Percentiles rank a stretch among this genome's conserved stretches.
These are phyloP conservation scores for Achatina immaculata DNA, from an alignment of 1,140 invertebrate genomes.

Conservation along the genomic window DNA sequence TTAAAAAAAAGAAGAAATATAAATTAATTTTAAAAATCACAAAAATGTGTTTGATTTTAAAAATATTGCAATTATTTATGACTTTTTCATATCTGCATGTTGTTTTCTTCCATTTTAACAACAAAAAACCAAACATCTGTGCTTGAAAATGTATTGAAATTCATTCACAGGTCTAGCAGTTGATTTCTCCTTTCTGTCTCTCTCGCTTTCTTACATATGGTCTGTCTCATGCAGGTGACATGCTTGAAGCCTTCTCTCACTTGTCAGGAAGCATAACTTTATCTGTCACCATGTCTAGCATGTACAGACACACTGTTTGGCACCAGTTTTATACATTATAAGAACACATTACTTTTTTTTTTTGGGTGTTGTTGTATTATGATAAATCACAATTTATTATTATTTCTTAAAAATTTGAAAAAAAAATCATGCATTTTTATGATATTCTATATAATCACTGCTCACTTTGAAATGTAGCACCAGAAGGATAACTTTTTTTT, in stretches of 20 bases:
- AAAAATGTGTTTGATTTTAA: background rate
- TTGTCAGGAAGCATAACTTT: too few relatives aligned
- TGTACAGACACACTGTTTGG: slow-evolving; percentile 7
- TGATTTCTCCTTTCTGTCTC: background rate
- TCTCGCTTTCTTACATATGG: too few relatives aligned
- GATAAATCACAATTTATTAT: too few relatives aligned
- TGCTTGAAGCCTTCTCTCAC: too few relatives aligned
- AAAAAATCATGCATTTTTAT: too few relatives aligned
- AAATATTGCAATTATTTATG: slow-evolving; percentile 19
- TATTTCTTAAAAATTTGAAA: too few relatives aligned
- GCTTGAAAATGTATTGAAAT: slow-evolving; percentile 6
- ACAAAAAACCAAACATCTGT: background rate
- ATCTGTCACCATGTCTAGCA: background rate
- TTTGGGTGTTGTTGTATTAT: too few relatives aligned
- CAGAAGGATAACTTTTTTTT: too few relatives aligned
- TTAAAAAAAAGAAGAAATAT: slow-evolving; percentile 16
- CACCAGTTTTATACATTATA: slow-evolving; percentile 1
- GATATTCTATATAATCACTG: too few relatives aligned
- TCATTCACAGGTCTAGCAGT: slow-evolving; percentile 9
- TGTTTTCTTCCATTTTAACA: too few relatives aligned
- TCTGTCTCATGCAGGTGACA: background rate
- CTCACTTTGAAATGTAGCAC: too few relatives aligned
- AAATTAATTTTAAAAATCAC: background rate
- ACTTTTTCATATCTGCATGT: too few relatives aligned
- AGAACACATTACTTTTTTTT: slow-evolving; percentile 2